Percentiles rank a stretch among this genome's conserved stretches.
Conservation (phyloP, 2,797 vertebrate genomes). For the Karalla daura region DNA sequence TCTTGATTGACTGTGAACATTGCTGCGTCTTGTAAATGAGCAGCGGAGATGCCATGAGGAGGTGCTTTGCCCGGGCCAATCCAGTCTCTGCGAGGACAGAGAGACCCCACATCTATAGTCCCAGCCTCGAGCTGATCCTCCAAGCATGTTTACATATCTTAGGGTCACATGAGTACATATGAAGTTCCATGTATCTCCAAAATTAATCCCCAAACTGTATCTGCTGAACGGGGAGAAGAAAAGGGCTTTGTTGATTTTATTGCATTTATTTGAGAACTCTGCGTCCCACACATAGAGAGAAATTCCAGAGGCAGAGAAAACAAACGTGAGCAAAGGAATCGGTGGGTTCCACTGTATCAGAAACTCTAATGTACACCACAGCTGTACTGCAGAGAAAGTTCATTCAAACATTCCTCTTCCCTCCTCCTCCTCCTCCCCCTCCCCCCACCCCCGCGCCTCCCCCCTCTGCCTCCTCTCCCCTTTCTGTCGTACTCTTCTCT, state of each 20-base stretch:
- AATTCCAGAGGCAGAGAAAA: constrained; percentile 67
- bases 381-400: constrained; percentile 64
- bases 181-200: constrained; percentile 54
- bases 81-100: constrained; percentile 20
- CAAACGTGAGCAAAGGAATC: constrained; percentile 51
- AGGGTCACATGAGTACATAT: constrained; percentile 42
- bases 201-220: constrained; percentile 55
- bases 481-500: constrained; percentile 30
- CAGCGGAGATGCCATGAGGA: constrained; percentile 16
- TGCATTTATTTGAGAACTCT: constrained; percentile 58
- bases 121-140: constrained; percentile 12
- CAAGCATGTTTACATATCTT: constrained; percentile 62
- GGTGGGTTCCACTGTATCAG: constrained; percentile 53
- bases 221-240: constrained; percentile 29
- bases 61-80: constrained; percentile 12
- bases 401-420: constrained; percentile 57
- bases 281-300: constrained; percentile 60
- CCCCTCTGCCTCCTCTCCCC: neutral
- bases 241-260: constrained; percentile 60
- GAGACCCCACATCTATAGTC: constrained; percentile 25
- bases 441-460: constrained; percentile 1
- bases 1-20: constrained; percentile 28
- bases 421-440: constrained; percentile 1
- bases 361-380: constrained; percentile 70
- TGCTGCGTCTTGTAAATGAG: constrained; percentile 23